Conservation (phyloP, 2,797 vertebrate species). For the Macropus fuliginosus region DNA sequence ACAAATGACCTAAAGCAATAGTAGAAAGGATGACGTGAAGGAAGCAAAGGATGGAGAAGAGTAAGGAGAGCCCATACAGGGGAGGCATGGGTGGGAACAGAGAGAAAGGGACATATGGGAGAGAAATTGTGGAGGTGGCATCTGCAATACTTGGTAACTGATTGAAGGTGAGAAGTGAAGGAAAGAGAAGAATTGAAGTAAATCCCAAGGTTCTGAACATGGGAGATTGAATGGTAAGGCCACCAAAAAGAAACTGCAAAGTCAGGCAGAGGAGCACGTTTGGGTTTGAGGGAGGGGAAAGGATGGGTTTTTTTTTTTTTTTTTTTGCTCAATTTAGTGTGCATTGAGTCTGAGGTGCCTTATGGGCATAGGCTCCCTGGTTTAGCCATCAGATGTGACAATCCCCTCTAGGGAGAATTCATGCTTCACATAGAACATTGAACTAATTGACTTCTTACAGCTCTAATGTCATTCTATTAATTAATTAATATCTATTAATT, state of each 20-base stretch:
- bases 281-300: not conserved
- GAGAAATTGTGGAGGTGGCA: not conserved
- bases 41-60: not conserved
- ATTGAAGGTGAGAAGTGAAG: not conserved
- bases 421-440: not conserved
- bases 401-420: not conserved
- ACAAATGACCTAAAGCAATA: not conserved
- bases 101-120: not conserved
- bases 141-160: not conserved
- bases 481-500: too few relatives aligned
- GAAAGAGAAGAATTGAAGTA: not conserved
- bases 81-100: not conserved
- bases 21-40: not conserved
- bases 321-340: not conserved
- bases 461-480: not conserved
- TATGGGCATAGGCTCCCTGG: not conserved
- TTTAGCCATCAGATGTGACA: not conserved
- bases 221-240: not conserved
- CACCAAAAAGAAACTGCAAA: not conserved
- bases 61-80: not conserved
- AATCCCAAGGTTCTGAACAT: not conserved
- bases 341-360: not conserved
- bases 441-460: not conserved
- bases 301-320: too few relatives aligned
- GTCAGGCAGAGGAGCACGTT: not conserved